phyloP scores from a whole-genome alignment of 2,113 vertebrate species.

The Oplegnathus fasciatus region DNA sequence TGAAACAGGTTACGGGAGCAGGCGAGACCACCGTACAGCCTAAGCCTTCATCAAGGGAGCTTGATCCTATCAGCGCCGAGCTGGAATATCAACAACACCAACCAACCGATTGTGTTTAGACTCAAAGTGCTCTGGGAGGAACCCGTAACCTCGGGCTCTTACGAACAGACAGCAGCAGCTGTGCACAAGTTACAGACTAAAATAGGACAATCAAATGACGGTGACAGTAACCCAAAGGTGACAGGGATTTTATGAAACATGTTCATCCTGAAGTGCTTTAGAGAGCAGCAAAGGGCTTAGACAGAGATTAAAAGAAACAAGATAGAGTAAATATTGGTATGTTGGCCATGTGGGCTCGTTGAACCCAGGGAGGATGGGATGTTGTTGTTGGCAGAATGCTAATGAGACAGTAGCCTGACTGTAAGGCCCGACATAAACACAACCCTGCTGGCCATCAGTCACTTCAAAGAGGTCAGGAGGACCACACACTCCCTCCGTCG shows the following conservation, averaged over 20 bases:
- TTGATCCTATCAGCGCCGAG: conserved; percentile 64
- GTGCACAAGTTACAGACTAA: conserved; percentile 35
- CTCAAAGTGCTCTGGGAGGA: conserved; percentile 45
- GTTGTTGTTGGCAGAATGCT: conserved; percentile 51
- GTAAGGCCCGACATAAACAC: conserved; percentile 52
- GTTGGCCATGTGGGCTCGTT: conserved; percentile 26
- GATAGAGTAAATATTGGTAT: conserved; percentile 42
- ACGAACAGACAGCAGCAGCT: conserved; percentile 35
- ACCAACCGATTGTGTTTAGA: conserved; percentile 44
- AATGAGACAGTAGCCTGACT: conserved; percentile 45
- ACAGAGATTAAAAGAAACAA: conserved; percentile 49
- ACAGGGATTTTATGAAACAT: conserved; percentile 39
- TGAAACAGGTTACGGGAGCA: conserved; percentile 68
- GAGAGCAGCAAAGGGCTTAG: conserved; percentile 26
- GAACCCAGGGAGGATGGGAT: conserved; percentile 35
- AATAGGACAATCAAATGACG: conserved; percentile 49
- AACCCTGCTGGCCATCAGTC: conserved; percentile 52
- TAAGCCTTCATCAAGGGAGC: conserved; percentile 68
- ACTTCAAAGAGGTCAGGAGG: conserved; percentile 52
- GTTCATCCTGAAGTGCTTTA: conserved; percentile 26
- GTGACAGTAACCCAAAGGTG: conserved; percentile 44
- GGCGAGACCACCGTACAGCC: conserved; percentile 45
- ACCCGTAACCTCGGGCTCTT: conserved; percentile 43
- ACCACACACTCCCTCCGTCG: conserved; percentile 18
- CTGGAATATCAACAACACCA: conserved; percentile 62